Percentiles rank a stretch among this genome's conserved stretches.
Evolutionary conservation across 2,888 invertebrate species (phyloP).

Genomic region (Drosophila pseudotakahashii): DNA sequence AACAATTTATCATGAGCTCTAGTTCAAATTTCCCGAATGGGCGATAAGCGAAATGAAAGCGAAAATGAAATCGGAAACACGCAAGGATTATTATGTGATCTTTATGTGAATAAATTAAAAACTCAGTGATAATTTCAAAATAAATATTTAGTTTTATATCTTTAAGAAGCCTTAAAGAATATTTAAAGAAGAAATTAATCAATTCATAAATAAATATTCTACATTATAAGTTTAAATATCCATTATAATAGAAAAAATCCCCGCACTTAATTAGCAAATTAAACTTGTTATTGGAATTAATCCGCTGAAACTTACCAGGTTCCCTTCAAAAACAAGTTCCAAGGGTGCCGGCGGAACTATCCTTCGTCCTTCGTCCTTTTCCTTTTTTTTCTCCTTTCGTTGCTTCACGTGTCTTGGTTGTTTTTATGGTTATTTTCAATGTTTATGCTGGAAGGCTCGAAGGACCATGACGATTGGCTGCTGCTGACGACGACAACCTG

Average conservation of each 20-base stretch:
- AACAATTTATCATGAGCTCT: conserved; percentile 47
- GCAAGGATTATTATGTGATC: conserved; percentile 25
- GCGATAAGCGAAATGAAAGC: conserved; percentile 37
- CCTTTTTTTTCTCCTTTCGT: no score
- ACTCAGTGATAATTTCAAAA: no score
- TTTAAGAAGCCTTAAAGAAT: no score
- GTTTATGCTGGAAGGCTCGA: background rate
- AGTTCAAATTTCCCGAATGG: conserved; percentile 39
- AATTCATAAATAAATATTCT: no score
- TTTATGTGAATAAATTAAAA: no score
- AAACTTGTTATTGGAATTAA: background rate
- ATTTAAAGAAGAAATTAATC: background rate
- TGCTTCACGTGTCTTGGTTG: background rate
- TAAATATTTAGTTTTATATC: no score
- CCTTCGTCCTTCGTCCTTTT: background rate
- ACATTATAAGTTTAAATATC: no score
- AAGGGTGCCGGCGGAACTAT: no score
- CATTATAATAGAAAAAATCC: no score
- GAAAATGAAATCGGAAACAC: conserved; percentile 15
- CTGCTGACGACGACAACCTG: conserved; percentile 9
- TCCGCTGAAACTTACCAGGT: conserved; percentile 5
- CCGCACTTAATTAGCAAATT: background rate
- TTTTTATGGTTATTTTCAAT: background rate
- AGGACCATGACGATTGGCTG: background rate
- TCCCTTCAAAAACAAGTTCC: background rate